Conservation (phyloP, 2,888 invertebrate species). For the Oligia fasciuncula region DNA sequence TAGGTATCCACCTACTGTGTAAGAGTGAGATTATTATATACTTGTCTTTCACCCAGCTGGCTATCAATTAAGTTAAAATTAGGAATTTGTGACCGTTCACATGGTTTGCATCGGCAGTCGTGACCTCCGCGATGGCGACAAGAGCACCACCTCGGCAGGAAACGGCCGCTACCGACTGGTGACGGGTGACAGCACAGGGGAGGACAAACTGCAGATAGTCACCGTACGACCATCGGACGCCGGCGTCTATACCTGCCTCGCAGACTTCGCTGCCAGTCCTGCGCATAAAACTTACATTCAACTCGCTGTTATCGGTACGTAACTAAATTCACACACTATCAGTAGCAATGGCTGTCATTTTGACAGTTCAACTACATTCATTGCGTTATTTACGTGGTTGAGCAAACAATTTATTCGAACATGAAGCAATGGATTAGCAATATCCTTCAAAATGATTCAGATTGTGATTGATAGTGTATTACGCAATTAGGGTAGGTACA, state of each 20-base stretch:
- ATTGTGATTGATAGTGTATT: too few species aligned
- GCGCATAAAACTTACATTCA: slow-evolving; percentile 80
- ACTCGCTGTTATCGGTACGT: slow-evolving; percentile 81
- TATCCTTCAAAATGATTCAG: too few species aligned
- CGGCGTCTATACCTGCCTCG: slow-evolving; percentile 82
- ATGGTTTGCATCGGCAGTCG: slow-evolving; percentile 82
- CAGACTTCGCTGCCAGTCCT: slow-evolving; percentile 83
- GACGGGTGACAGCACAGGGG: slow-evolving; percentile 71
- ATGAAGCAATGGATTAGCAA: too few species aligned
- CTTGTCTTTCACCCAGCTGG: not conserved
- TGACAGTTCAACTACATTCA: not conserved
- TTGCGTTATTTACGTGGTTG: not conserved
- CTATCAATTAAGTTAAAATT: not conserved
- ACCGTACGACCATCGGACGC: slow-evolving; percentile 78
- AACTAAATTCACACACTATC: not conserved
- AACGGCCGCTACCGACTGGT: slow-evolving; percentile 78
- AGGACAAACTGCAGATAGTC: slow-evolving; percentile 77
- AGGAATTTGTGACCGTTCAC: slow-evolving; percentile 30
- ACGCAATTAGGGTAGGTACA: too few species aligned
- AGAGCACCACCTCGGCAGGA: slow-evolving; percentile 64
- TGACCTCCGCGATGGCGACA: slow-evolving; percentile 79
- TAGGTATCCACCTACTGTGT: not conserved
- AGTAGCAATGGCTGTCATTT: not conserved
- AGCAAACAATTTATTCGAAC: too few species aligned
- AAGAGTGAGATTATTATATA: not conserved